Percentiles rank a stretch among this genome's conserved stretches.
These are phyloP conservation scores for Chrysoperla carnea DNA, from an alignment of 1,140 invertebrate species.

Conservation along the genomic window DNA sequence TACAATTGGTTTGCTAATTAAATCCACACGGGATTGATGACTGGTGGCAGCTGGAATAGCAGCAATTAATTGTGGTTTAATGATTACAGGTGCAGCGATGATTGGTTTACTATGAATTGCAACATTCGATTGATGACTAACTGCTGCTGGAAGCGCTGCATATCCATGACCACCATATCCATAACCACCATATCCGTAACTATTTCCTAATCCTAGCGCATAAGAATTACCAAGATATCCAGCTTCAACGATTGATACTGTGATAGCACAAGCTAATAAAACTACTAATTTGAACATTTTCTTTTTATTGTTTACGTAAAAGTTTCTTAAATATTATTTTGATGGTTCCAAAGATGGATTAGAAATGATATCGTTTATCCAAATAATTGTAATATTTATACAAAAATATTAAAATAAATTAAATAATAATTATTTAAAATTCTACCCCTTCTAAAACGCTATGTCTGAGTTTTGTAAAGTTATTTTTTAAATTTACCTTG, in stretches of 20 bases:
- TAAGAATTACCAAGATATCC: background rate
- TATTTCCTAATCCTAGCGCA: background rate
- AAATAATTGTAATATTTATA: too few species aligned
- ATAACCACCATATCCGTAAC: background rate
- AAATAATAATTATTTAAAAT: too few species aligned
- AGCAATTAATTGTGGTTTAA: conserved; percentile 8
- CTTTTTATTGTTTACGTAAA: background rate
- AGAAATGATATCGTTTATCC: too few species aligned
- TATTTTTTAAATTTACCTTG: too few species aligned
- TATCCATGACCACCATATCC: conserved; percentile 1
- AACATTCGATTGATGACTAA: conserved; percentile 19
- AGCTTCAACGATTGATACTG: background rate
- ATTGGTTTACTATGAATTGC: conserved; percentile 17
- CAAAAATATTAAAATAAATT: too few species aligned
- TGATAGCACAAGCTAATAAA: background rate
- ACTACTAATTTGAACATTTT: conserved; percentile 1
- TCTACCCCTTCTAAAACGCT: too few species aligned
- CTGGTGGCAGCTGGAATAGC: conserved; percentile 5
- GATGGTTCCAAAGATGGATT: too few species aligned
- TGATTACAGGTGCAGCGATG: conserved; percentile 1
- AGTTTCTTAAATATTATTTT: too few species aligned
- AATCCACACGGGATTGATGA: conserved; percentile 7
- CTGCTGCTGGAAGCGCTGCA: background rate
- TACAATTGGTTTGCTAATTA: conserved; percentile 6
- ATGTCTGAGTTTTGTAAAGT: too few species aligned